These are phyloP conservation scores for Polyommatus iphigenia DNA, from an alignment of 2,888 invertebrate species.

Conservation along the genomic window DNA sequence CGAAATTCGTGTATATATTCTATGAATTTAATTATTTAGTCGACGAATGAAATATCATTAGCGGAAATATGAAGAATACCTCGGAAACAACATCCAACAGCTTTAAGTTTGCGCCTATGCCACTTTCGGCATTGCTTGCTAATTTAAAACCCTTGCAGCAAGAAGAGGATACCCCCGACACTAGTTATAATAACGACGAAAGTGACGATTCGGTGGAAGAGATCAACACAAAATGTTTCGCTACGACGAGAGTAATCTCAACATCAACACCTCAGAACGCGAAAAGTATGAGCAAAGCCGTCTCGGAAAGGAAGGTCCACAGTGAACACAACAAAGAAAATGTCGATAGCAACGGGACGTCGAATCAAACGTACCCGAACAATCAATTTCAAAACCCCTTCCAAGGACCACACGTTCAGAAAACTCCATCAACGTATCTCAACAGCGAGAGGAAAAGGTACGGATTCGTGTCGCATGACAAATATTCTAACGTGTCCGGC, in stretches of 20 bases:
- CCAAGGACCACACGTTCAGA: constrained; percentile 43
- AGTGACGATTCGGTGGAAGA: constrained; percentile 62
- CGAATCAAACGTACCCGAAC: constrained; percentile 52
- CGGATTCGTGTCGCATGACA: constrained; percentile 52
- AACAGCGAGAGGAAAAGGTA: constrained; percentile 49
- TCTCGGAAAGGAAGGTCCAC: constrained; percentile 57
- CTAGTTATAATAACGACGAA: constrained; percentile 62
- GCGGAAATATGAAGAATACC: constrained; percentile 58
- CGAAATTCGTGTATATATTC: not conserved
- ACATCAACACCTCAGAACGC: constrained; percentile 54
- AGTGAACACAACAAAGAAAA: constrained; percentile 62
- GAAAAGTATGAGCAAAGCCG: constrained; percentile 52
- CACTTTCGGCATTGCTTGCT: constrained; percentile 69
- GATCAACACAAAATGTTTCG: constrained; percentile 46
- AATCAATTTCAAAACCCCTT: constrained; percentile 49
- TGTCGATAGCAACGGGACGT: constrained; percentile 46
- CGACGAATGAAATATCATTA: not conserved
- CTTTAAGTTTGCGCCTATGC: constrained; percentile 71
- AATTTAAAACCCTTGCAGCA: constrained; percentile 62
- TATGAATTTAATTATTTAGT: not conserved
- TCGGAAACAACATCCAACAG: constrained; percentile 67
- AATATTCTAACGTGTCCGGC: constrained; percentile 43
- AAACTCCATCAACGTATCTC: constrained; percentile 40
- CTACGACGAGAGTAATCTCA: constrained; percentile 50
- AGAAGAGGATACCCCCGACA: constrained; percentile 54